Base-by-base conservation (phyloP, 2,888 invertebrate genomes). In the Amblyteles armatorius region DNA sequence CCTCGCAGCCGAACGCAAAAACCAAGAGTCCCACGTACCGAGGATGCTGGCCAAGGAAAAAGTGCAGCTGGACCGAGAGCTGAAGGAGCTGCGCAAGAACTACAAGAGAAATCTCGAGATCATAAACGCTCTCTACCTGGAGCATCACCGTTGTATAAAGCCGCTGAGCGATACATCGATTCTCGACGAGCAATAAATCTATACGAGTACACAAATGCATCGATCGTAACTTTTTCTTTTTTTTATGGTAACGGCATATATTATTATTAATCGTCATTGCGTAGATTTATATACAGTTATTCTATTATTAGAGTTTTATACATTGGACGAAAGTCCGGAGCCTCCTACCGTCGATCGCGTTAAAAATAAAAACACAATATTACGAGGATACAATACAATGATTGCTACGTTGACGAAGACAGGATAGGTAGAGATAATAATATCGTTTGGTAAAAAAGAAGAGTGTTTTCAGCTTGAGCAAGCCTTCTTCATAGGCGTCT, bases 81-180 rank as follows among this genome's bases (percentile, higher is more conserved):
- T 89, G 50, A 78, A 78, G 6, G 67, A 69, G 52, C 48, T 84
- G 13, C 86, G 86, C 29, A 74, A 74, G 60, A 85, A 76, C 19
- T 85, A 88, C 68, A 87, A 83, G 65, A 84, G 71, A 79, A 90
- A 89, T 85, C 69, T 86, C 19, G 88, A 88, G 52, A 88, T 87
- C 69, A 88, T 89, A 48, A 82, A 88, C 78, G 84, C 85, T 29
- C 86, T 89, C n/a, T 89, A 88, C 76, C 65, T 89, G 16, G 87
- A 89, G 76, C 86, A 85, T 80, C 87, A 87, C 11, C 85, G 87
- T 65, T 87, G 88, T 76, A 79, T 86, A 6, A 88, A 87, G 63
- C 86, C 88, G 55, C 44, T 69, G 11, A 82, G 79, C 71, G 84
- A 79, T 1, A 65, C n/a, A 22, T 80, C 71, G 40, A 26, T 76